Conservation (phyloP, 2,797 vertebrate species). For the Falco columbarius region DNA sequence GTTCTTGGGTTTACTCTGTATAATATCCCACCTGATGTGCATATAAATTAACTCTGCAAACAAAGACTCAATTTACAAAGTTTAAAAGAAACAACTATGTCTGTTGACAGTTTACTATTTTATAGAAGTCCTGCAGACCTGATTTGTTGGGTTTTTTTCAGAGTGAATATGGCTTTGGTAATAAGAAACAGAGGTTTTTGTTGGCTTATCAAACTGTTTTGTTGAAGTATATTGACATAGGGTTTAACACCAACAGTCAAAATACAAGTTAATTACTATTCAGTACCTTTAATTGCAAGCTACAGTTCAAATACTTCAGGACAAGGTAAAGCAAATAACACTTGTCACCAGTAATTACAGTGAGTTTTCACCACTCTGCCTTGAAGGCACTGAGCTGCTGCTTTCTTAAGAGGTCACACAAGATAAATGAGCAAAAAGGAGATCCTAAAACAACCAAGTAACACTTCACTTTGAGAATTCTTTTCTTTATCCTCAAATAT, state of each 20-base stretch:
- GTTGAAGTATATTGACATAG: neutral
- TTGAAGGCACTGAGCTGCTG: neutral
- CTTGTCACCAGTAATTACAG: constrained; percentile 32
- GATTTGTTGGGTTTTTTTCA: neutral
- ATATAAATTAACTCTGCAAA: neutral
- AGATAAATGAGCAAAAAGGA: neutral
- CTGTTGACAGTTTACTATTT: neutral
- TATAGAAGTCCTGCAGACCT: neutral
- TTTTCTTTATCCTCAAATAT: neutral
- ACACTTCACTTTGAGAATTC: neutral
- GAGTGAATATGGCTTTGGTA: neutral
- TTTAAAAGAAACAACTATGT: neutral
- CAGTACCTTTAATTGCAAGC: constrained; percentile 44
- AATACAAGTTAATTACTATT: constrained; percentile 47
- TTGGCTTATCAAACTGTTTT: neutral
- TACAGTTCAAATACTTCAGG: constrained; percentile 25
- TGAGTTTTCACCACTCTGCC: neutral
- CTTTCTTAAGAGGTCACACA: neutral
- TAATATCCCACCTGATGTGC: neutral
- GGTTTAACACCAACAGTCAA: neutral
- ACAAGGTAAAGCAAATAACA: constrained; percentile 46
- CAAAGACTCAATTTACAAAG: neutral
- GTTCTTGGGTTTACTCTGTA: neutral
- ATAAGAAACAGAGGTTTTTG: neutral
- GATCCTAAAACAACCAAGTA: neutral